Base-by-base conservation (phyloP, 2,113 vertebrate genomes). In the Antigone vipio region DNA sequence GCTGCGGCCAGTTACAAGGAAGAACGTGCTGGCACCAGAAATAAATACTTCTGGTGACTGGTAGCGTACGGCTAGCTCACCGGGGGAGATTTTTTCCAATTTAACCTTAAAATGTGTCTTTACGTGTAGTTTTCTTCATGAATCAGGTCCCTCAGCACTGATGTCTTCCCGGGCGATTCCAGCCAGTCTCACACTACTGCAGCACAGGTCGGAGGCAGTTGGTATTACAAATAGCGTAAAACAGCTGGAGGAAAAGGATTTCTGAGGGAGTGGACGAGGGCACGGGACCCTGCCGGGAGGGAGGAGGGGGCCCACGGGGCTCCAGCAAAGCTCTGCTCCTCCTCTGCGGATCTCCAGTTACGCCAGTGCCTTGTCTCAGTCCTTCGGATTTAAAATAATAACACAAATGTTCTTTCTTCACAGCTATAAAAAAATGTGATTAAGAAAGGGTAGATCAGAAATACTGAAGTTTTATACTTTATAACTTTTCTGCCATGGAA, bases 401-500 rank as follows among this genome's bases (percentile, higher is more conserved):
- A 12, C 32, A 80, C 45, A 35, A 40, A 64, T 13, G 22, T 27
- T 32, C 72, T 15, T 59, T 72, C 47, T 62, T 32, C 66, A 29
- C 58, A 35, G 75, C 82, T 77, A 34, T 45, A 16, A n/a, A 42
- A 42, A 80, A 64, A 32, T 7, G 6, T 9, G 26, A 52, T 88
- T 85, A 74, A 47, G 92, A 21, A 56, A 76, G 24, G n/a, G 50
- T 14, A 69, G n/a, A 38, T 84, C 47, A 27, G n/a, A 53, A 86
- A 24, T 40, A 30, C 78, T 63, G 38, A 73, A 60, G 74, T 86
- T 91, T 74, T 72, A 60, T 89, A 14, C 35, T 3, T 11, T 50
- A 13, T 87, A 92, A 92, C 78, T 97, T 94, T 30, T 58, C 59
- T 93, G 82, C 89, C 59, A 13, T 3, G 53, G 13, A 89, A 88